A percentile compares a stretch with the other conserved stretches of the same genome.
These are phyloP conservation scores for Sebastes steindachneri DNA, from an alignment of 2,797 vertebrate species.

Conservation along the genomic window DNA sequence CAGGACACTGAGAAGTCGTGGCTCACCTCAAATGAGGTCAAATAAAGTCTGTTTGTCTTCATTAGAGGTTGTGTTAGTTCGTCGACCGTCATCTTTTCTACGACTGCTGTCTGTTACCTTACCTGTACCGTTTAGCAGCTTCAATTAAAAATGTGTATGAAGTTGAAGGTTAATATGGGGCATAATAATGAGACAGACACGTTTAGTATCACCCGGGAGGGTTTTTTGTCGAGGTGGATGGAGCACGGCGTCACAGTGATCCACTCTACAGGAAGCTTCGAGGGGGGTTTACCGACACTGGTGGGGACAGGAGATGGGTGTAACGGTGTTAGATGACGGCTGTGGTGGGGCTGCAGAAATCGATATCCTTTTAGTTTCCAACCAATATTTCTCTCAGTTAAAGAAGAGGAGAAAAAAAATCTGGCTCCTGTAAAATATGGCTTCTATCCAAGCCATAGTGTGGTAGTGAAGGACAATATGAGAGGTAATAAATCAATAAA, in stretches of 20 bases:
- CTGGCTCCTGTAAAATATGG: not conserved
- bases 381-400: slow-evolving; percentile 31
- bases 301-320: slow-evolving; percentile 15
- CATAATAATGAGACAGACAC: slow-evolving; percentile 13
- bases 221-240: not conserved
- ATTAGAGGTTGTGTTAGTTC: not conserved
- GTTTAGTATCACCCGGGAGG: not conserved
- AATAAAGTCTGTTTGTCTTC: slow-evolving; percentile 7
- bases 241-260: not conserved
- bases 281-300: not conserved
- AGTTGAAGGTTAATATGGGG: slow-evolving; percentile 10
- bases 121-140: not conserved
- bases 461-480: not conserved
- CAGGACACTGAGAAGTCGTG: not conserved
- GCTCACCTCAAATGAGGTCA: not conserved
- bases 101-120: not conserved
- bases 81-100: not conserved
- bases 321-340: slow-evolving; percentile 31
- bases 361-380: slow-evolving; percentile 47
- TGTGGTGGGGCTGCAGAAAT: slow-evolving; percentile 44
- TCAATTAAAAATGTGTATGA: not conserved
- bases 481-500: slow-evolving; percentile 1
- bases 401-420: not conserved
- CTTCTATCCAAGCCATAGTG: not conserved
- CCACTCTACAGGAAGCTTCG: not conserved